Percentiles rank a stretch among this genome's conserved stretches.
These are phyloP conservation scores for Zygaena filipendulae DNA, from an alignment of 2,888 invertebrate genomes.

Conservation along the genomic window DNA sequence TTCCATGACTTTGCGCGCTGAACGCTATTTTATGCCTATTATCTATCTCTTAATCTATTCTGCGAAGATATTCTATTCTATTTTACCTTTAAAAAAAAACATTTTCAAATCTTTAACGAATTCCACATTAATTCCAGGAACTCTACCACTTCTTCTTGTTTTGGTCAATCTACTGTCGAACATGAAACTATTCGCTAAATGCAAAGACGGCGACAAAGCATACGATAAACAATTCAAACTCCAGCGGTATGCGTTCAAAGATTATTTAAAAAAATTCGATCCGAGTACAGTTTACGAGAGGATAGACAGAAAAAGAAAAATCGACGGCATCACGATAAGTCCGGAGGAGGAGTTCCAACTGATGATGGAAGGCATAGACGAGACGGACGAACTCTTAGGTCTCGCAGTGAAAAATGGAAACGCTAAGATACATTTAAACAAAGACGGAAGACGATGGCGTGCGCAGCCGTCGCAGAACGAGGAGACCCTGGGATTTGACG, in stretches of 20 bases:
- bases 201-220: too few relatives aligned
- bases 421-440: slow-evolving; percentile 15
- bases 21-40: too few relatives aligned
- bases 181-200: too few relatives aligned
- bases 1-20: too few relatives aligned
- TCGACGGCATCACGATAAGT: slow-evolving; percentile 17
- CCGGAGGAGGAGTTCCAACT: slow-evolving; percentile 20
- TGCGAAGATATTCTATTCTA: too few relatives aligned
- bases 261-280: slow-evolving; percentile 25
- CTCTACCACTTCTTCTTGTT: too few relatives aligned
- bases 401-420: slow-evolving; percentile 23
- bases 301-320: slow-evolving; percentile 22
- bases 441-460: slow-evolving; percentile 25
- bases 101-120: too few relatives aligned
- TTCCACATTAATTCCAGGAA: too few relatives aligned
- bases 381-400: slow-evolving; percentile 27
- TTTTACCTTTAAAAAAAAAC: too few relatives aligned
- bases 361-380: slow-evolving; percentile 25
- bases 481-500: slow-evolving; percentile 16
- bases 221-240: background rate
- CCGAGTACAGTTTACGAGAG: slow-evolving; percentile 24
- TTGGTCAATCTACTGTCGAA: too few relatives aligned
- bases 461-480: too few relatives aligned
- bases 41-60: too few relatives aligned
- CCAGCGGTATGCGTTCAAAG: slow-evolving; percentile 19